Conservation (phyloP, 2,888 invertebrate genomes). For the Drosophila anceps region DNA sequence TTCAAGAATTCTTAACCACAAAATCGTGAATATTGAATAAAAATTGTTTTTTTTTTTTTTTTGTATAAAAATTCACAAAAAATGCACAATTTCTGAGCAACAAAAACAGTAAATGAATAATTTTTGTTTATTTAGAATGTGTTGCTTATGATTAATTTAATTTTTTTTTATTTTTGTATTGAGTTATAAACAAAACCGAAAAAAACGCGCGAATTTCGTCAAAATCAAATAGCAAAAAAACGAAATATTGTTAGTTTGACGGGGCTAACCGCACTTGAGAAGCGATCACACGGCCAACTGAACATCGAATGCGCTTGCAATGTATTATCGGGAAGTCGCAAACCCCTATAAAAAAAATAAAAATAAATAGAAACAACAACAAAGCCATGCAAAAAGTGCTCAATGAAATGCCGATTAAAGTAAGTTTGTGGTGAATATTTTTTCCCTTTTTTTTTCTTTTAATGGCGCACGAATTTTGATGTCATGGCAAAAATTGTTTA, state of each 20-base stretch:
- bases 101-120: no score
- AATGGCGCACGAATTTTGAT: slow-evolving; percentile 71
- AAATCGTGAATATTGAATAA: not conserved
- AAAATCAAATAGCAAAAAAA: not conserved
- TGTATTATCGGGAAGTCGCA: slow-evolving; percentile 43
- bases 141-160: no score
- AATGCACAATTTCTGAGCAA: not conserved
- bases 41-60: not conserved
- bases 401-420: slow-evolving; percentile 69
- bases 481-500: slow-evolving; percentile 62
- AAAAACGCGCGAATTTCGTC: not conserved
- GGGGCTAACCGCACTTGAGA: slow-evolving; percentile 26
- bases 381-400: slow-evolving; percentile 40
- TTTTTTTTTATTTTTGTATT: not conserved
- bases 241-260: not conserved
- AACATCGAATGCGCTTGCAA: slow-evolving; percentile 47
- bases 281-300: slow-evolving; percentile 61
- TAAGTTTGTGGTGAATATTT: slow-evolving; percentile 53
- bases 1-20: slow-evolving; percentile 1
- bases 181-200: not conserved
- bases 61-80: not conserved
- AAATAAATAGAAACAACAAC: slow-evolving; percentile 14
- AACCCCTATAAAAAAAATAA: slow-evolving; percentile 14
- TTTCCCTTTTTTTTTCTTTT: slow-evolving; percentile 23
- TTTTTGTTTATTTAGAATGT: no score